Conservation (phyloP, 2,113 vertebrate species). For the Phylloscopus trochilus region DNA sequence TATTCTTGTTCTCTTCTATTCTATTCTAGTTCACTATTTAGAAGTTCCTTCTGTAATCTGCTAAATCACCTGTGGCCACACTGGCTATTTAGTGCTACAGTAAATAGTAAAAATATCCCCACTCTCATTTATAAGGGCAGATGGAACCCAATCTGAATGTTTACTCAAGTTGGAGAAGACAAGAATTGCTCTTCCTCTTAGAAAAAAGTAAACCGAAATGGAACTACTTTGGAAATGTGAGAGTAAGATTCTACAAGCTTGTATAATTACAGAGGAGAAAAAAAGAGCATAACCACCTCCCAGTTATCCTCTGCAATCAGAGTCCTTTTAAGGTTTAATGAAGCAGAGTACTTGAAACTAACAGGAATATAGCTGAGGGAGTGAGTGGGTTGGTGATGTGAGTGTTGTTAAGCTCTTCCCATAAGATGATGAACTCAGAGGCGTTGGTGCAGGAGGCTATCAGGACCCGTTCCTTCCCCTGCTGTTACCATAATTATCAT, state of each 20-base stretch:
- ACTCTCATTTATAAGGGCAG: neutral
- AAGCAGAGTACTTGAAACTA: conserved; percentile 34
- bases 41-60: neutral
- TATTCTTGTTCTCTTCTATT: too few species aligned
- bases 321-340: conserved; percentile 44
- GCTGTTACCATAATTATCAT: neutral
- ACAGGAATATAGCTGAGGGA: neutral
- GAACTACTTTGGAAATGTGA: neutral
- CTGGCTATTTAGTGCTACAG: neutral
- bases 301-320: neutral
- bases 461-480: neutral
- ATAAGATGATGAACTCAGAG: neutral
- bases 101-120: neutral
- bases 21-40: too few species aligned
- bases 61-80: neutral
- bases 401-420: neutral
- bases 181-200: neutral
- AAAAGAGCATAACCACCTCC: neutral
- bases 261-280: neutral
- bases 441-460: neutral
- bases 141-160: neutral
- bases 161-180: neutral
- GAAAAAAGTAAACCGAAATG: neutral
- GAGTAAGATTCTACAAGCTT: neutral
- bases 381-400: neutral